Evolutionary conservation across 1,140 invertebrate species (phyloP).

Genomic region (Anadara kagoshimensis): DNA sequence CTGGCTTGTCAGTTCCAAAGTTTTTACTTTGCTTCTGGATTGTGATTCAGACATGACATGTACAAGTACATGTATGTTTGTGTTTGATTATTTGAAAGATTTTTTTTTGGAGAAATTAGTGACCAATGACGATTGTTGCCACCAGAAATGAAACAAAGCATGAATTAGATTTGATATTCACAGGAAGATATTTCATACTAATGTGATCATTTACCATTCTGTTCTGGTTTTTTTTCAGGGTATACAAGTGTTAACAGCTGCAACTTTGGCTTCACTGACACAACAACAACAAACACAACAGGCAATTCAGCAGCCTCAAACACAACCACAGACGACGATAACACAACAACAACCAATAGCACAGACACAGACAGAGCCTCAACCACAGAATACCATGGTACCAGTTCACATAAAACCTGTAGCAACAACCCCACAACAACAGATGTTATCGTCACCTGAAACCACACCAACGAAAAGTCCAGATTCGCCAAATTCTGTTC

Average conservation of each 20-base stretch:
- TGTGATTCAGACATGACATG: too few relatives aligned
- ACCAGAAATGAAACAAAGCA: too few relatives aligned
- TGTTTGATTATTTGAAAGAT: too few relatives aligned
- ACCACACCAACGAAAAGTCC: background rate
- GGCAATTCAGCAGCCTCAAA: background rate
- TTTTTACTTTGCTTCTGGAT: too few relatives aligned
- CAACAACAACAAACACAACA: conserved; percentile 36
- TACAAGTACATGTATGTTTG: too few relatives aligned
- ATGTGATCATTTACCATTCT: background rate
- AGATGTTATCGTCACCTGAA: background rate
- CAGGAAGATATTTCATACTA: background rate
- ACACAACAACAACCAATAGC: conserved; percentile 72
- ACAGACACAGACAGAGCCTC: background rate
- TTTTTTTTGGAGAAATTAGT: too few relatives aligned
- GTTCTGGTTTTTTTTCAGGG: conserved; percentile 30
- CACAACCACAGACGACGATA: conserved; percentile 49
- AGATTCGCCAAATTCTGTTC: background rate
- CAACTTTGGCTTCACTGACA: conserved; percentile 40
- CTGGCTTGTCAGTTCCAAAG: too few relatives aligned
- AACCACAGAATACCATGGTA: conserved; percentile 1
- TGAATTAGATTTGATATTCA: background rate
- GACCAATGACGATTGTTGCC: too few relatives aligned
- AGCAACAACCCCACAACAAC: background rate
- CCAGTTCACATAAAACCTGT: background rate
- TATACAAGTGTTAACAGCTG: conserved; percentile 41